Percentiles rank a stretch among this genome's conserved stretches.
Evolutionary conservation across 2,888 invertebrate genomes (phyloP).

Genomic region (Margaritifera margaritifera): DNA sequence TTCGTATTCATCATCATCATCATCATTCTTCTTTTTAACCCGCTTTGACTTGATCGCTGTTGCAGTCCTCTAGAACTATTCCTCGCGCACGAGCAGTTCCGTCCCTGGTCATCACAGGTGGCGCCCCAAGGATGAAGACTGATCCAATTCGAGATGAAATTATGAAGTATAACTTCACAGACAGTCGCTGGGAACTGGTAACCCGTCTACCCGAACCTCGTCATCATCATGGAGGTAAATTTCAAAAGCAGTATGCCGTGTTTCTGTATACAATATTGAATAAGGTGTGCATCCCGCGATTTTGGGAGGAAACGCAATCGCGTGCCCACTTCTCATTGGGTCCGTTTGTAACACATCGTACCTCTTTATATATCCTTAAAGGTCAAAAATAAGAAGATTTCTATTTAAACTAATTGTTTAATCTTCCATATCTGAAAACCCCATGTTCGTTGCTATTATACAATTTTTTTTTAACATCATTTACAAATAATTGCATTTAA

Average conservation of each 20-base stretch:
- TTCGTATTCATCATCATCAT: no score
- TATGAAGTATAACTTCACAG: slow-evolving; percentile 24
- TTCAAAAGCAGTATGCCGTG: not conserved
- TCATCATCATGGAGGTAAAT: slow-evolving; percentile 59
- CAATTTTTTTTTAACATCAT: no score
- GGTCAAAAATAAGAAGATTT: no score
- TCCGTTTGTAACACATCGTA: no score
- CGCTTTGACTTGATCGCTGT: not conserved
- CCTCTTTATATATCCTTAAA: no score
- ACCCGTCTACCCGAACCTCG: slow-evolving; percentile 48
- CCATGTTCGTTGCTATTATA: no score
- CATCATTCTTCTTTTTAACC: not conserved
- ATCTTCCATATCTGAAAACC: no score
- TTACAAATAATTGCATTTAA: no score
- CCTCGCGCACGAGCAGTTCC: slow-evolving; percentile 35
- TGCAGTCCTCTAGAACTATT: slow-evolving; percentile 49
- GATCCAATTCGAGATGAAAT: slow-evolving; percentile 43
- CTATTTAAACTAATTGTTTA: no score
- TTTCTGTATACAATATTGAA: not conserved
- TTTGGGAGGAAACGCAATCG: no score
- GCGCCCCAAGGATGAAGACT: slow-evolving; percentile 53
- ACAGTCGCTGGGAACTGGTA: slow-evolving; percentile 39
- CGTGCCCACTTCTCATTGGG: no score
- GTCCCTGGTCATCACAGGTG: slow-evolving; percentile 47
- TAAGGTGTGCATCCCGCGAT: no score